Conservation (phyloP, 37 sponge, comb jelly and placozoan genomes). For the Chondrilla cf. caribensis region DNA sequence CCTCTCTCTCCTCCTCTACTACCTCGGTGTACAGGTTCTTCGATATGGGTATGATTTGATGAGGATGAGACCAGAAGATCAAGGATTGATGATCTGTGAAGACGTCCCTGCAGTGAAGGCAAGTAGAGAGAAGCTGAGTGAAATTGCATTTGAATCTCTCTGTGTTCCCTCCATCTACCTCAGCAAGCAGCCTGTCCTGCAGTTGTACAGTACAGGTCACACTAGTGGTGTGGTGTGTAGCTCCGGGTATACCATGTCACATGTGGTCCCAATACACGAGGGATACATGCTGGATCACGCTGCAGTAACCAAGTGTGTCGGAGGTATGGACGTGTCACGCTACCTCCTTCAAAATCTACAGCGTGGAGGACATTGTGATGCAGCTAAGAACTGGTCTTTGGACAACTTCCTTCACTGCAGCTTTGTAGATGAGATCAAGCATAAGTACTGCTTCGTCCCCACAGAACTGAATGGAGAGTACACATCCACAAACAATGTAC, state of each 20-base stretch:
- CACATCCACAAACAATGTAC: too few species aligned
- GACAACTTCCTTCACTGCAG: not conserved
- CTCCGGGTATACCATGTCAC: not conserved
- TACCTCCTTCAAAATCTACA: not conserved
- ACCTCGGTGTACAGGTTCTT: too few species aligned
- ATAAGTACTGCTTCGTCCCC: not conserved
- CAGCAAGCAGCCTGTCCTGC: not conserved
- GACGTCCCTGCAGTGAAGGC: not conserved
- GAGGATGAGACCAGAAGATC: too few species aligned
- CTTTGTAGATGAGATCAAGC: not conserved
- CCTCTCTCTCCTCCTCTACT: too few species aligned
- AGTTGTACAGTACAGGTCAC: not conserved
- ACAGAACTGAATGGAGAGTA: too few species aligned
- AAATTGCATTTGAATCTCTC: not conserved
- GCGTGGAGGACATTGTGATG: not conserved
- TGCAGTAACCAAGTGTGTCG: not conserved
- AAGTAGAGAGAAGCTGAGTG: not conserved
- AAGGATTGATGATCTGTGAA: too few species aligned
- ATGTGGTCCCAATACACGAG: not conserved
- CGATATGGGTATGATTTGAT: too few species aligned
- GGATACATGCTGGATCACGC: not conserved
- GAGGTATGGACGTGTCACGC: not conserved
- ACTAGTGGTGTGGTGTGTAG: not conserved
- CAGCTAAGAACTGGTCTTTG: not conserved
- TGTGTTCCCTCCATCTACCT: not conserved